These are phyloP conservation scores for Holcopasites calliopsidis DNA, from an alignment of 1,140 invertebrate species.

Conservation along the genomic window DNA sequence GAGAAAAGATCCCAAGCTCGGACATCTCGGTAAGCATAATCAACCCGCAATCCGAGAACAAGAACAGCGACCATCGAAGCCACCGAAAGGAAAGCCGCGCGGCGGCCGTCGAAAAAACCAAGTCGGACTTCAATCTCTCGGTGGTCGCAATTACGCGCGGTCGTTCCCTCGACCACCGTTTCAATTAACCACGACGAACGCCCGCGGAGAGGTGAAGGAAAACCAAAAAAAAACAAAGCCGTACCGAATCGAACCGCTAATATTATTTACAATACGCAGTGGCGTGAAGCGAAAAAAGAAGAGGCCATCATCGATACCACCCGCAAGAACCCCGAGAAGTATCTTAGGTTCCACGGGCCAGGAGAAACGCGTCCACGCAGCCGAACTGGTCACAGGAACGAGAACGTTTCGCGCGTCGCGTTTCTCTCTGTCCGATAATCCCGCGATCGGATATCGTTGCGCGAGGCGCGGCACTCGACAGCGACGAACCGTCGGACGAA, in stretches of 20 bases:
- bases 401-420: no score
- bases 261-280: not conserved
- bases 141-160: constrained; percentile 24
- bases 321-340: not conserved
- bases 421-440: no score
- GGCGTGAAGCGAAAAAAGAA: not conserved
- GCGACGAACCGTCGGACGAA: not conserved
- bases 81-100: not conserved
- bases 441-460: no score
- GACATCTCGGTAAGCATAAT: no score
- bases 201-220: not conserved
- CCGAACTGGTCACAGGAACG: no score
- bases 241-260: not conserved
- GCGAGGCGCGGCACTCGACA: no score
- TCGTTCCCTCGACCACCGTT: constrained; percentile 32
- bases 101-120: not conserved
- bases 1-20: no score
- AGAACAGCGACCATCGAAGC: not conserved
- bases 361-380: no score
- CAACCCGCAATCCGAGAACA: no score
- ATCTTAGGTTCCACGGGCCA: no score
- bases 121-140: not conserved
- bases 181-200: constrained; percentile 33
- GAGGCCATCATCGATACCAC: not conserved
- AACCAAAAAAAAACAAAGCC: not conserved